Evolutionary conservation across 2,797 vertebrate species (phyloP).

Genomic region (Sus cebifrons): DNA sequence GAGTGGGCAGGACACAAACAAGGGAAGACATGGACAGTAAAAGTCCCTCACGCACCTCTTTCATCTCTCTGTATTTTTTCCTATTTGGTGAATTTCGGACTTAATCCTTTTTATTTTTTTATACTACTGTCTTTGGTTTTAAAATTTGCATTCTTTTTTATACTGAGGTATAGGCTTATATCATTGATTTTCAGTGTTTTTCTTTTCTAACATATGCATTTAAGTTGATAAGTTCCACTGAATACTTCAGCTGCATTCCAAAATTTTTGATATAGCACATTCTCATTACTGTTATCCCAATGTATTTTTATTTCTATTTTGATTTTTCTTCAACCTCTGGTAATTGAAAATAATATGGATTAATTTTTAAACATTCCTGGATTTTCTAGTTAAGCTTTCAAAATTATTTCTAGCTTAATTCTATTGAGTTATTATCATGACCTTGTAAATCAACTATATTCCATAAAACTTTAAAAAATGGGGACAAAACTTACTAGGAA

Average conservation of each 20-base stretch:
- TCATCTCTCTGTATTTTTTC: not conserved
- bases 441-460: no score
- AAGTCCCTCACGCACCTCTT: not conserved
- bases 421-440: not conserved
- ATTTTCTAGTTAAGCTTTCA: not conserved
- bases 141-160: not conserved
- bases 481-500: not conserved
- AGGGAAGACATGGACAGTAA: not conserved
- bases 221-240: not conserved
- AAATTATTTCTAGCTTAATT: not conserved
- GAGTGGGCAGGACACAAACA: not conserved
- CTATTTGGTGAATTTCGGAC: not conserved
- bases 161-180: not conserved
- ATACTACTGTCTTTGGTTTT: not conserved
- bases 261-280: not conserved
- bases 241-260: not conserved
- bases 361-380: not conserved
- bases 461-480: no score
- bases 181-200: not conserved
- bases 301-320: not conserved
- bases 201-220: not conserved
- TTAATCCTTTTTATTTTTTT: not conserved
- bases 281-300: not conserved
- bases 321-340: not conserved
- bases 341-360: not conserved